phyloP scores from a whole-genome alignment of 64 coral and sea anemone genomes.

The Actinia tenebrosa region DNA sequence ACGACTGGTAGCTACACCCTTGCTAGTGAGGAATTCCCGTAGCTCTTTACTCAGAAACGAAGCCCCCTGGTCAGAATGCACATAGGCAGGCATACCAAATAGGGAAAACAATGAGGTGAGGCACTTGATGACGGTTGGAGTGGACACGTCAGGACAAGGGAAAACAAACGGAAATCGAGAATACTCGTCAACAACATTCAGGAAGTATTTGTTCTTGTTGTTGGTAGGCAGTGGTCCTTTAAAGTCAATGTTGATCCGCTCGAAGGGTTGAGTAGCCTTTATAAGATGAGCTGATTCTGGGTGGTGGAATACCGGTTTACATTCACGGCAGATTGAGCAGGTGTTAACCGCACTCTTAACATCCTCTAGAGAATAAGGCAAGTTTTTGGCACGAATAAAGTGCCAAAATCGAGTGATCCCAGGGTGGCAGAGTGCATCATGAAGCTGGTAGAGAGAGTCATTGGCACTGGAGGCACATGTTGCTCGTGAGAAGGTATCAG shows the following conservation, averaged over 20 bases:
- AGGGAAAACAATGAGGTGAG: constrained; percentile 50
- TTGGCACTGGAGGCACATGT: constrained; percentile 13
- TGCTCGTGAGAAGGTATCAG: constrained; percentile 37
- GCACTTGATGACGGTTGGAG: constrained; percentile 37
- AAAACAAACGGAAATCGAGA: constrained; percentile 48
- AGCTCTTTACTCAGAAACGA: constrained; percentile 38
- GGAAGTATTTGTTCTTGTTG: constrained; percentile 47
- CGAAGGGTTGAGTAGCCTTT: constrained; percentile 46
- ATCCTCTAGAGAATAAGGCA: constrained; percentile 31
- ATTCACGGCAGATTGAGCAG: too few relatives aligned
- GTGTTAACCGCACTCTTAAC: constrained; percentile 10
- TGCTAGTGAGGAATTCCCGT: constrained; percentile 11
- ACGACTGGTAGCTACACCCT: constrained; percentile 38
- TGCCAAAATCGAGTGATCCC: constrained; percentile 6
- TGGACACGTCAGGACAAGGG: constrained; percentile 45
- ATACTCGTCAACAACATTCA: constrained; percentile 52
- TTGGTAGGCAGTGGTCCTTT: constrained; percentile 42
- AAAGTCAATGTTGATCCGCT: constrained; percentile 66
- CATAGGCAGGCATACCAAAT: constrained; percentile 52
- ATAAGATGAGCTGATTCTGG: constrained; percentile 54
- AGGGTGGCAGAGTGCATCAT: constrained; percentile 24
- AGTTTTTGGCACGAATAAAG: too few relatives aligned
- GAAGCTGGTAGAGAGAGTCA: constrained; percentile 24
- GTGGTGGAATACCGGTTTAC: constrained; percentile 7
- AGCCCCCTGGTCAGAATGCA: constrained; percentile 52